phyloP scores from a whole-genome alignment of 1,140 invertebrate genomes.

The Saccostrea echinata region DNA sequence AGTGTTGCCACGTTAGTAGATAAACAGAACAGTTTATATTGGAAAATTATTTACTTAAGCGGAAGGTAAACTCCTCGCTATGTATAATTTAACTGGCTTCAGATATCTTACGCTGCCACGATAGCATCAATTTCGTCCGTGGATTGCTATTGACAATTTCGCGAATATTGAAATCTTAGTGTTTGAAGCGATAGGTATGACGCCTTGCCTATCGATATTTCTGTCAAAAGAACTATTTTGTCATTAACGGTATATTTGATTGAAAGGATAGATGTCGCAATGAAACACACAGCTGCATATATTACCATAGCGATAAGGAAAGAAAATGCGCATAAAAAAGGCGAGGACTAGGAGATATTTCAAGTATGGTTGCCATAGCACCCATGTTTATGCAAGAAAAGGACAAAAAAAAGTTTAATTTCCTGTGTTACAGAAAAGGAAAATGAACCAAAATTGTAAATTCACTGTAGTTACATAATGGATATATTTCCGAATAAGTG shows the following conservation, averaged over 20 bases:
- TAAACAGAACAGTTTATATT: constrained; percentile 25
- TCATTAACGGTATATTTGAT: constrained; percentile 35
- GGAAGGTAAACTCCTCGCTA: constrained; percentile 19
- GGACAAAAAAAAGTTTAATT: background rate
- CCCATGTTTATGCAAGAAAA: constrained; percentile 3
- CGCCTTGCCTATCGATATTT: constrained; percentile 30
- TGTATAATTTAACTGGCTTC: constrained; percentile 11
- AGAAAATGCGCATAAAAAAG: constrained; percentile 13
- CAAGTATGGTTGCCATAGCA: constrained; percentile 26
- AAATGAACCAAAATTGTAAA: background rate
- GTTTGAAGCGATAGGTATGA: constrained; percentile 31
- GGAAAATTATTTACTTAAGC: constrained; percentile 37
- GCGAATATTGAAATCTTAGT: constrained; percentile 28
- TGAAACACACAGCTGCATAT: constrained; percentile 20
- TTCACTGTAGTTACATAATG: background rate
- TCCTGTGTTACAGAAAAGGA: background rate
- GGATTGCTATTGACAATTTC: constrained; percentile 25
- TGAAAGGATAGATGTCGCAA: constrained; percentile 38
- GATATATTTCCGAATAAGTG: too few relatives aligned
- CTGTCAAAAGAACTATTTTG: constrained; percentile 27
- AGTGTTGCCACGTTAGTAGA: background rate
- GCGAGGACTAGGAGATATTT: background rate
- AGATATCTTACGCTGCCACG: background rate
- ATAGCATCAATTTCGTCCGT: constrained; percentile 32
- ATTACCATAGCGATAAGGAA: constrained; percentile 34